Conservation (phyloP, 1,140 invertebrate species). For the Danaus melanippus region DNA sequence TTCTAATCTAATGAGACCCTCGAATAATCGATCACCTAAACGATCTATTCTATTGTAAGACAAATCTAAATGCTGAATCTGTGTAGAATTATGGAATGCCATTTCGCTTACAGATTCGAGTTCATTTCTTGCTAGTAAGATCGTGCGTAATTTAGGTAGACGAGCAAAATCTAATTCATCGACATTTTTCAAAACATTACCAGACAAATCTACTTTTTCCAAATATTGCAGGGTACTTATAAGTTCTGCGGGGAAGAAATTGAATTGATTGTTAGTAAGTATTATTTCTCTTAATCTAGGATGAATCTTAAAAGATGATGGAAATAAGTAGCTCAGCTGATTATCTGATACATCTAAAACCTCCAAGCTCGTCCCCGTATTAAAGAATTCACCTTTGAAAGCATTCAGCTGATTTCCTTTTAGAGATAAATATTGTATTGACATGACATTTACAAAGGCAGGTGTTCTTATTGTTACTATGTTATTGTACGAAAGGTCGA, state of each 20-base stretch:
- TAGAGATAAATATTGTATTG: slow-evolving; percentile 78
- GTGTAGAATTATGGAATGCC: slow-evolving; percentile 92
- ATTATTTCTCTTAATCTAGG: slow-evolving; percentile 79
- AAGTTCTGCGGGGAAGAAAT: slow-evolving; percentile 86
- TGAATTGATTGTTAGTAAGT: slow-evolving; percentile 82
- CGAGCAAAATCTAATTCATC: slow-evolving; percentile 89
- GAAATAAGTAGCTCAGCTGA: slow-evolving; percentile 83
- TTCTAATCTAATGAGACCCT: slow-evolving; percentile 84
- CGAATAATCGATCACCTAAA: slow-evolving; percentile 85
- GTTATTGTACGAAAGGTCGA: slow-evolving; percentile 83
- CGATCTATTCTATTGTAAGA: slow-evolving; percentile 82
- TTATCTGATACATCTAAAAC: slow-evolving; percentile 83
- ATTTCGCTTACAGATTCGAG: slow-evolving; percentile 87
- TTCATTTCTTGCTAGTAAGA: slow-evolving; percentile 82
- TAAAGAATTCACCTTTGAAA: slow-evolving; percentile 86
- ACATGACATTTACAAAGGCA: slow-evolving; percentile 79
- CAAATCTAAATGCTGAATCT: slow-evolving; percentile 86
- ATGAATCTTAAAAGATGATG: slow-evolving; percentile 87
- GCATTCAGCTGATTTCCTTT: slow-evolving; percentile 80
- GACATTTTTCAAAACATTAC: slow-evolving; percentile 83
- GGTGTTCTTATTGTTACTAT: slow-evolving; percentile 82
- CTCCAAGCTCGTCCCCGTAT: slow-evolving; percentile 80
- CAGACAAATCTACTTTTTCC: slow-evolving; percentile 81
- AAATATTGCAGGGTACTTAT: slow-evolving; percentile 82
- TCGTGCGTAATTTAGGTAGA: slow-evolving; percentile 77